phyloP scores from a whole-genome alignment of 2,797 vertebrate species.

The Crocidura indochinensis region DNA sequence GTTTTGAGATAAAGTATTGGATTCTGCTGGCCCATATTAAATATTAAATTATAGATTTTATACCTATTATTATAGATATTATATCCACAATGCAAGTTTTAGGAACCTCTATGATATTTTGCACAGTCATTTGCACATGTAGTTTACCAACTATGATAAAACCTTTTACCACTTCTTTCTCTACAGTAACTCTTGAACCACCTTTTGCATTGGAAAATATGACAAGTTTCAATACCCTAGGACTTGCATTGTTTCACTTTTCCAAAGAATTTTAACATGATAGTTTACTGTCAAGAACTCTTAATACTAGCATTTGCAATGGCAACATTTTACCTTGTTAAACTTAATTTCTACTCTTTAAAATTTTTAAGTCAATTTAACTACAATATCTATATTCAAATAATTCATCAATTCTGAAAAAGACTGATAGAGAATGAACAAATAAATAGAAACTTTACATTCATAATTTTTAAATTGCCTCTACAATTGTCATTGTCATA shows the following conservation, averaged over 20 bases:
- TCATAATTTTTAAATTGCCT: neutral
- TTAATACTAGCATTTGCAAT: neutral
- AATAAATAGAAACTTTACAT: neutral
- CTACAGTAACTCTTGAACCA: slow-evolving; percentile 40
- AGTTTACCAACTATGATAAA: neutral
- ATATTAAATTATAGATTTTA: neutral
- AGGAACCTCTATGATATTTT: neutral
- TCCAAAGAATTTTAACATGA: neutral
- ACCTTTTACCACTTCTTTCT: no score
- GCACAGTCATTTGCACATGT: neutral
- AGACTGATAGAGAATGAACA: slow-evolving; percentile 5
- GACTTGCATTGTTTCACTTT: neutral
- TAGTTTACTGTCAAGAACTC: neutral
- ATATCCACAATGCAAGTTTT: neutral
- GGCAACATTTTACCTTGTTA: slow-evolving; percentile 32
- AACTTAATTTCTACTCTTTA: slow-evolving; percentile 49
- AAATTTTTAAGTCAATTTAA: slow-evolving; percentile 26
- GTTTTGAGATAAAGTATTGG: neutral
- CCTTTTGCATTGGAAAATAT: slow-evolving; percentile 1
- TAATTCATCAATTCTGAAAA: slow-evolving; percentile 35
- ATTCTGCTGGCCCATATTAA: neutral
- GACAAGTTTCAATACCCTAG: neutral
- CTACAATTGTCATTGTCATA: neutral
- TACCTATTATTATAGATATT: no score
- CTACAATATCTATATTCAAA: neutral